phyloP scores from a whole-genome alignment of 1,140 invertebrate genomes.

The Trialeurodes vaporariorum region DNA sequence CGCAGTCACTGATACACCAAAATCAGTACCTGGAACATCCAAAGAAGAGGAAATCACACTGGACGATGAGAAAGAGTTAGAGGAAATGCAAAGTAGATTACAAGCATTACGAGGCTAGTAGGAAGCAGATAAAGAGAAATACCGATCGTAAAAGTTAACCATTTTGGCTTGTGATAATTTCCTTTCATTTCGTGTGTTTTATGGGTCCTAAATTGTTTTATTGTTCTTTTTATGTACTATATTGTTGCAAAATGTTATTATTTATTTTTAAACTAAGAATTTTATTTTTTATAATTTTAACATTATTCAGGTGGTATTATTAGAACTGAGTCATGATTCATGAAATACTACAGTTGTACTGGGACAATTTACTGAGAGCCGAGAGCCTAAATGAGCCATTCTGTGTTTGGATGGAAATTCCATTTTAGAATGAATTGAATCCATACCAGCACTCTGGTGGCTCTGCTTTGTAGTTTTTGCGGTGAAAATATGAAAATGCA shows the following conservation, averaged over 20 bases:
- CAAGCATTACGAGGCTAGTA: conserved; percentile 52
- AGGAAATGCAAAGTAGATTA: conserved; percentile 73
- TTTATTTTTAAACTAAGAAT: not conserved
- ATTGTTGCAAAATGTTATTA: not conserved
- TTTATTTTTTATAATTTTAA: conserved; percentile 1
- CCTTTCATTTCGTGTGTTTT: not conserved
- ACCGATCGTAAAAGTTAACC: not conserved
- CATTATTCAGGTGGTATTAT: not conserved
- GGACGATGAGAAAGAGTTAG: conserved; percentile 65
- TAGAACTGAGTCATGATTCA: too few species aligned
- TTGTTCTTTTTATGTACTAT: not conserved
- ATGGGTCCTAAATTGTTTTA: not conserved
- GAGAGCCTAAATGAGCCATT: too few species aligned
- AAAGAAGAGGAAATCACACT: conserved; percentile 39
- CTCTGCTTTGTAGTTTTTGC: too few species aligned
- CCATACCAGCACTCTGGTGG: too few species aligned
- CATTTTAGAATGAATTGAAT: too few species aligned
- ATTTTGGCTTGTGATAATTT: not conserved
- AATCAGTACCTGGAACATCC: conserved; percentile 43
- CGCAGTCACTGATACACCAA: conserved; percentile 42
- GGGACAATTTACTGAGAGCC: too few species aligned
- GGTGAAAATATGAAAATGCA: too few species aligned
- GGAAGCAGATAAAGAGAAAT: not conserved
- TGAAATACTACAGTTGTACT: too few species aligned
- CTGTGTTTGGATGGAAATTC: too few species aligned